Conservation (phyloP, 2,888 invertebrate species). For the Parnassius glacialis region DNA sequence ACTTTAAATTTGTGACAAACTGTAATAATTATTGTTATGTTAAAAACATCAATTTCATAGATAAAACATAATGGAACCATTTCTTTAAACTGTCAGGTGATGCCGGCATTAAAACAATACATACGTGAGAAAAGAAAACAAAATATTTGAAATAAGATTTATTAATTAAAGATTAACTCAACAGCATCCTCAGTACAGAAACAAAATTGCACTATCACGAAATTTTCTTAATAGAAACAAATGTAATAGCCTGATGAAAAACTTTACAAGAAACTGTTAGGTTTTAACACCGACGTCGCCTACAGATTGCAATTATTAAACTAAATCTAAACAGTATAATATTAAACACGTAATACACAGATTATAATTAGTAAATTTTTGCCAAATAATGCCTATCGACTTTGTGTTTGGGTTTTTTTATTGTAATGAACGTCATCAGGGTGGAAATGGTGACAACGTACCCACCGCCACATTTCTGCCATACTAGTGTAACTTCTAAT, state of each 20-base stretch:
- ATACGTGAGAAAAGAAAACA: slow-evolving; percentile 33
- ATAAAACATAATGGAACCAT: slow-evolving; percentile 23
- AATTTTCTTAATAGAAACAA: slow-evolving; percentile 29
- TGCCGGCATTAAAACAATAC: slow-evolving; percentile 69
- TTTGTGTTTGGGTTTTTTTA: no score
- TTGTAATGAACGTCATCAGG: no score
- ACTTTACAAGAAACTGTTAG: slow-evolving; percentile 14
- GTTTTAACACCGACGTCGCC: slow-evolving; percentile 74
- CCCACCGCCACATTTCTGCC: no score
- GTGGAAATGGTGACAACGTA: no score
- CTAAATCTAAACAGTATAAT: no score
- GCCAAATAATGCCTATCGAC: no score
- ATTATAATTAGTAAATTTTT: no score
- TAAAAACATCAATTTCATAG: background rate
- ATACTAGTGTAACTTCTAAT: no score
- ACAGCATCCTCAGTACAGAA: slow-evolving; percentile 32
- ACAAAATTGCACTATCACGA: slow-evolving; percentile 26
- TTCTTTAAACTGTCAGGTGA: slow-evolving; percentile 50
- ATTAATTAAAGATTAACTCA: slow-evolving; percentile 46
- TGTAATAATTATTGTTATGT: no score
- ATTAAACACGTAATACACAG: no score
- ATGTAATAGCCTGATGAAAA: slow-evolving; percentile 33
- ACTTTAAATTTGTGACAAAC: slow-evolving; percentile 23
- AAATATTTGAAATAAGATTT: slow-evolving; percentile 42
- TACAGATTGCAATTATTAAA: slow-evolving; percentile 30